Evolutionary conservation across 2,888 invertebrate species (phyloP).

Genomic region (Watsonalla cultraria): DNA sequence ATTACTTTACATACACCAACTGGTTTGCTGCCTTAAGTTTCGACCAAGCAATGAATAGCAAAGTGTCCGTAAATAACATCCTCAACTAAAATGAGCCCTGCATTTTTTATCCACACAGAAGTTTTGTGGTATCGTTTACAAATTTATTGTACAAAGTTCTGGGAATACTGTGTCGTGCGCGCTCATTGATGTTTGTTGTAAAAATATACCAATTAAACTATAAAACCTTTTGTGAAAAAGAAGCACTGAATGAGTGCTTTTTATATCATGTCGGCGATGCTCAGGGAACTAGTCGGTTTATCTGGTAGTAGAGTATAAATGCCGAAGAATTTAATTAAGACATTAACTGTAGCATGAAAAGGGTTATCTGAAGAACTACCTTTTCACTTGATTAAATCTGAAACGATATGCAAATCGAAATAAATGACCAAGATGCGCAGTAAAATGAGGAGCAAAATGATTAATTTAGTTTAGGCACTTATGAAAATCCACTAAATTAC

Average conservation of each 20-base stretch:
- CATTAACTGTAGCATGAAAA: no score
- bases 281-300: background rate
- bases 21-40: background rate
- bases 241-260: conserved; percentile 17
- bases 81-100: conserved; percentile 6
- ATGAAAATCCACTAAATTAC: no score
- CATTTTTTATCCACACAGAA: conserved; percentile 59
- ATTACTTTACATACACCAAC: conserved; percentile 11
- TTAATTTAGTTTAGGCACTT: no score
- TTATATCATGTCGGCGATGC: background rate
- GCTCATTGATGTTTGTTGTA: conserved; percentile 60
- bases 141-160: conserved; percentile 67
- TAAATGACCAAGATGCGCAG: no score
- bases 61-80: conserved; percentile 5
- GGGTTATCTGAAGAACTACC: no score
- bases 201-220: conserved; percentile 53
- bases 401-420: no score
- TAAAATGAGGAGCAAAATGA: no score
- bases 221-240: conserved; percentile 46
- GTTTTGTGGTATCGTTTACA: conserved; percentile 74
- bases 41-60: conserved; percentile 25
- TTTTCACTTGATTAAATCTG: no score
- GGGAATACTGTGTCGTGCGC: conserved; percentile 54
- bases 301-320: no score
- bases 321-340: no score